Percentiles rank a stretch among this genome's conserved stretches.
Conservation (phyloP, 1,140 invertebrate species). For the Pogonus chalceus region DNA sequence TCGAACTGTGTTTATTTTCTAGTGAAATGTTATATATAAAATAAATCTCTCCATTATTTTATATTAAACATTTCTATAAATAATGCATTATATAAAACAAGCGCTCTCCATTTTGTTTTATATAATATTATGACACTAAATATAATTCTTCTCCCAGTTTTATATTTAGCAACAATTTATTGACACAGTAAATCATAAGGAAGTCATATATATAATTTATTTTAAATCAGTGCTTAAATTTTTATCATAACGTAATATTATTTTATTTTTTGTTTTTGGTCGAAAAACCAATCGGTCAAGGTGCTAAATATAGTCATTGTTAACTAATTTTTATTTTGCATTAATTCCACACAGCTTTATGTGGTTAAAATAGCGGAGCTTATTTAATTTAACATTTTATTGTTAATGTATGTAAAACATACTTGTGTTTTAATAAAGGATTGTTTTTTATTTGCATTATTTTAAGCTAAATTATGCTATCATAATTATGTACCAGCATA, state of each 20-base stretch:
- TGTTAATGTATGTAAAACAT: not conserved
- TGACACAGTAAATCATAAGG: not conserved
- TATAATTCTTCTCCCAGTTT: not conserved
- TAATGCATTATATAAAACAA: not conserved
- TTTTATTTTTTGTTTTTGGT: not conserved
- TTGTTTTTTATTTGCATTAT: not conserved
- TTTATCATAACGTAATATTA: not conserved
- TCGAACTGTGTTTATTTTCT: not conserved
- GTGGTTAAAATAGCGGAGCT: not conserved
- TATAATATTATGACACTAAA: not conserved
- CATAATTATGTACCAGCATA: not conserved
- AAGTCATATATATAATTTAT: not conserved
- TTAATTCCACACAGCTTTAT: constrained; percentile 3
- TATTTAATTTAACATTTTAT: not conserved
- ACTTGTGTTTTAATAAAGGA: not conserved
- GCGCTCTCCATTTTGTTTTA: not conserved
- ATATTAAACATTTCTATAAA: not conserved
- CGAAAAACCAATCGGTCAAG: constrained; percentile 4
- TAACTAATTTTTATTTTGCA: constrained; percentile 6
- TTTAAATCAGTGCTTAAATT: not conserved
- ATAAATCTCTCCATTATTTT: not conserved
- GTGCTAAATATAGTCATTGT: constrained; percentile 4
- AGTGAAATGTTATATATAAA: not conserved
- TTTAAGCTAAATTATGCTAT: not conserved
- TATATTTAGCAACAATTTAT: not conserved